Evolutionary conservation across 2,797 vertebrate species (phyloP).

Genomic region (Morelia viridis): DNA sequence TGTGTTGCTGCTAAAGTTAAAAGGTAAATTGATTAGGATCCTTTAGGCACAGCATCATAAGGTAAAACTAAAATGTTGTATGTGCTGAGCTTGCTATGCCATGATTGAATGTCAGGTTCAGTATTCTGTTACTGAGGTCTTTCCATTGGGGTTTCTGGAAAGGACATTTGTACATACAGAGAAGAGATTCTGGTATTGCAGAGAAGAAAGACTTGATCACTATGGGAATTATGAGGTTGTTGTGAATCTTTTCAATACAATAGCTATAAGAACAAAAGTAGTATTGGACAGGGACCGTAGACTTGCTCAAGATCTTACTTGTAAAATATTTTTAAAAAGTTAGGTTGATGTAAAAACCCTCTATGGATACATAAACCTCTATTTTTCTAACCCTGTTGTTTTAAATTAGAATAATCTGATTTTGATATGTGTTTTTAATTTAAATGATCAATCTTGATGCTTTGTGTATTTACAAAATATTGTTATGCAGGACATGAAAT

Average conservation of each 20-base stretch:
- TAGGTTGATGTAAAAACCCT: neutral
- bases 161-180: neutral
- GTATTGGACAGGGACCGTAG: neutral
- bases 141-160: neutral
- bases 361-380: neutral
- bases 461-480: neutral
- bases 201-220: neutral
- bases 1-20: conserved; percentile 73
- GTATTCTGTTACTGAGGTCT: neutral
- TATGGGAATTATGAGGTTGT: neutral
- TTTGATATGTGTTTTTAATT: neutral
- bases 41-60: neutral
- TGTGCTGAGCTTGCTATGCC: neutral
- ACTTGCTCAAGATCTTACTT: neutral
- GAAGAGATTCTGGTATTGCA: neutral
- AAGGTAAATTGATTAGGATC: conserved; percentile 66
- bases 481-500: neutral
- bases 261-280: neutral
- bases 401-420: neutral
- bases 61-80: neutral
- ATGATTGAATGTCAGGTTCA: neutral
- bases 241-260: neutral
- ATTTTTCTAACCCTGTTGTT: neutral
- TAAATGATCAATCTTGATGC: neutral
- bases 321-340: neutral